A percentile compares a stretch with the other conserved stretches of the same genome.
phyloP scores from a whole-genome alignment of 2,888 invertebrate species.

The Trichopoda pennipes region DNA sequence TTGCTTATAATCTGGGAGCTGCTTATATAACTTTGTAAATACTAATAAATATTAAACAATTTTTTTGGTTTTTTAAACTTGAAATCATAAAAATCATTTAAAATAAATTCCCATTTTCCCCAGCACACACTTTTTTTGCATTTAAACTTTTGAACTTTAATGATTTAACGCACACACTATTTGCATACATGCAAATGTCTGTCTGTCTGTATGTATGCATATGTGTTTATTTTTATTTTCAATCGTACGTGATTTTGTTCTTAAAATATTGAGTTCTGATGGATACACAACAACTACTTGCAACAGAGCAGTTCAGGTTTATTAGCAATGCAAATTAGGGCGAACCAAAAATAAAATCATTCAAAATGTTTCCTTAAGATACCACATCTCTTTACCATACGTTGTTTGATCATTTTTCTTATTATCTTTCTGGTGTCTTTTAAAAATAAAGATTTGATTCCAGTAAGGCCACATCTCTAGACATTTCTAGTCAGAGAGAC shows the following conservation, averaged over 20 bases:
- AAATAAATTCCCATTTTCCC: background rate
- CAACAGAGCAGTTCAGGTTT: slow-evolving; percentile 21
- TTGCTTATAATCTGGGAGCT: too few relatives aligned
- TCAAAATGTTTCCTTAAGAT: too few relatives aligned
- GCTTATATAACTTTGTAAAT: too few relatives aligned
- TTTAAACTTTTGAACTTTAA: slow-evolving; percentile 57
- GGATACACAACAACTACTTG: slow-evolving; percentile 30
- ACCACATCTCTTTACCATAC: too few relatives aligned
- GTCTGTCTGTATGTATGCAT: background rate
- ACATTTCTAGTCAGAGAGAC: too few relatives aligned
- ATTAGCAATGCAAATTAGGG: slow-evolving; percentile 4
- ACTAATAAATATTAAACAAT: too few relatives aligned
- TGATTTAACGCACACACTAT: slow-evolving; percentile 8
- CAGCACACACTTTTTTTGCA: slow-evolving; percentile 47
- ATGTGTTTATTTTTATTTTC: slow-evolving; percentile 10
- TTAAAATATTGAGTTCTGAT: slow-evolving; percentile 38
- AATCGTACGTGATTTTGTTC: slow-evolving; percentile 54
- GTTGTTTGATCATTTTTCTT: too few relatives aligned
- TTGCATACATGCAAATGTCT: background rate
- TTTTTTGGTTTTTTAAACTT: background rate
- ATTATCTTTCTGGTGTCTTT: too few relatives aligned
- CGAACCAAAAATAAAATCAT: background rate
- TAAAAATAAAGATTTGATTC: too few relatives aligned
- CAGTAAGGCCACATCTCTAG: too few relatives aligned
- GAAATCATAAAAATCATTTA: background rate